Evolutionary conservation across 2,888 invertebrate species (phyloP).

Genomic region (Caenorhabditis plicata): DNA sequence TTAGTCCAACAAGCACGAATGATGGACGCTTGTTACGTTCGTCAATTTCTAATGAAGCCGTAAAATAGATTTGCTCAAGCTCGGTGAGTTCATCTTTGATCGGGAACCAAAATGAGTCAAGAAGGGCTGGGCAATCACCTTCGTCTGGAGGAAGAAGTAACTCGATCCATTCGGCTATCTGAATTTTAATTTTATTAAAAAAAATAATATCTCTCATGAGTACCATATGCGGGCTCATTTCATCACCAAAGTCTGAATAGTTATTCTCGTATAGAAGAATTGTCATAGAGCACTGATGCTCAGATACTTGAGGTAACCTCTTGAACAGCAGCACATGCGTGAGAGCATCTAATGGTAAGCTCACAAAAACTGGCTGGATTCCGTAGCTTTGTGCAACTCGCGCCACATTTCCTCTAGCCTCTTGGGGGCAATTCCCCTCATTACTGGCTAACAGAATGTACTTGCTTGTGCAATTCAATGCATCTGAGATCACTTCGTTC

Average conservation of each 20-base stretch:
- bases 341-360: slow-evolving; percentile 17
- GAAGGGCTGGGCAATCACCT: slow-evolving; percentile 22
- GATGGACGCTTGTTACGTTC: slow-evolving; percentile 23
- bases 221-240: slow-evolving; percentile 25
- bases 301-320: slow-evolving; percentile 17
- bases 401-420: slow-evolving; percentile 33
- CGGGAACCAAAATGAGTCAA: slow-evolving; percentile 30
- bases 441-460: slow-evolving; percentile 28
- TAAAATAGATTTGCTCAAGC: slow-evolving; percentile 35
- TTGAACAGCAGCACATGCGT: slow-evolving; percentile 16
- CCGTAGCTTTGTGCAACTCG: slow-evolving; percentile 14
- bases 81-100: slow-evolving; percentile 39
- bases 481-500: slow-evolving; percentile 18
- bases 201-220: not conserved
- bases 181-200: slow-evolving; percentile 1
- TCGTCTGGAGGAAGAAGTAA: slow-evolving; percentile 17
- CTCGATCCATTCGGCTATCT: slow-evolving; percentile 27
- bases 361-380: slow-evolving; percentile 18
- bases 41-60: slow-evolving; percentile 27
- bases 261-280: slow-evolving; percentile 31
- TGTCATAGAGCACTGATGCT: slow-evolving; percentile 17
- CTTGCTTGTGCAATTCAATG: slow-evolving; percentile 31
- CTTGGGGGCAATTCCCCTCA: slow-evolving; percentile 23
- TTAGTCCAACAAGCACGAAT: slow-evolving; percentile 40
- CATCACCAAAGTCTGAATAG: slow-evolving; percentile 27